phyloP scores from a whole-genome alignment of 2,888 invertebrate genomes.

The Caenorhabditis sulstoni region DNA sequence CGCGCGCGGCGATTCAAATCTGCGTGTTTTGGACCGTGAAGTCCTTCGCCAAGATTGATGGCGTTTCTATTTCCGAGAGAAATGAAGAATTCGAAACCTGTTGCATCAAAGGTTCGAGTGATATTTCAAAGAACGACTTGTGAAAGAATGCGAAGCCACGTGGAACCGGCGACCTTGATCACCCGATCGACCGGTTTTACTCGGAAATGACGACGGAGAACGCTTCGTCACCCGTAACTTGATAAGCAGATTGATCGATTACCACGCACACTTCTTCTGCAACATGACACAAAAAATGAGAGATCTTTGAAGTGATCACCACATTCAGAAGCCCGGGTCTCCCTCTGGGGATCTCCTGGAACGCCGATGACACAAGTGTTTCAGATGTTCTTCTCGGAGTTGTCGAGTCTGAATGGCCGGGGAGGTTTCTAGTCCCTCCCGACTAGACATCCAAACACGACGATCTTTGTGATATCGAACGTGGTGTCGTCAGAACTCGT shows the following conservation, averaged over 20 bases:
- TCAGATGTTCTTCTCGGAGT: too few species aligned
- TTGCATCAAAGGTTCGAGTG: constrained; percentile 29
- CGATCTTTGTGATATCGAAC: too few species aligned
- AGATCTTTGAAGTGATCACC: constrained; percentile 7
- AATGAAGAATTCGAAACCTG: background rate
- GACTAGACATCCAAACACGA: too few species aligned
- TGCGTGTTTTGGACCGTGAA: constrained; percentile 40
- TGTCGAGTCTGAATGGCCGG: too few species aligned
- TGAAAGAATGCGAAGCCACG: constrained; percentile 46
- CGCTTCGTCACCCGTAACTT: background rate
- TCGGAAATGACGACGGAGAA: constrained; percentile 27
- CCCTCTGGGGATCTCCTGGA: too few species aligned
- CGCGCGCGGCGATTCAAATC: constrained; percentile 10
- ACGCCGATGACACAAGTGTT: too few species aligned
- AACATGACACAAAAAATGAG: constrained; percentile 8
- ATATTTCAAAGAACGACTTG: constrained; percentile 48
- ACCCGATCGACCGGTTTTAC: constrained; percentile 8
- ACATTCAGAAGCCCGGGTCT: too few species aligned
- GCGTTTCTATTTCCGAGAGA: too few species aligned
- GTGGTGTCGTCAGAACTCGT: too few species aligned
- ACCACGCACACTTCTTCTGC: constrained; percentile 7
- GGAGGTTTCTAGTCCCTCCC: too few species aligned
- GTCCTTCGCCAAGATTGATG: constrained; percentile 2
- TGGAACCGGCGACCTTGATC: constrained; percentile 15
- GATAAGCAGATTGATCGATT: constrained; percentile 13